A percentile compares a stretch with the other conserved stretches of the same genome.
Evolutionary conservation across 2,888 invertebrate genomes (phyloP).

Genomic region (Lissocephala sabroskyi): DNA sequence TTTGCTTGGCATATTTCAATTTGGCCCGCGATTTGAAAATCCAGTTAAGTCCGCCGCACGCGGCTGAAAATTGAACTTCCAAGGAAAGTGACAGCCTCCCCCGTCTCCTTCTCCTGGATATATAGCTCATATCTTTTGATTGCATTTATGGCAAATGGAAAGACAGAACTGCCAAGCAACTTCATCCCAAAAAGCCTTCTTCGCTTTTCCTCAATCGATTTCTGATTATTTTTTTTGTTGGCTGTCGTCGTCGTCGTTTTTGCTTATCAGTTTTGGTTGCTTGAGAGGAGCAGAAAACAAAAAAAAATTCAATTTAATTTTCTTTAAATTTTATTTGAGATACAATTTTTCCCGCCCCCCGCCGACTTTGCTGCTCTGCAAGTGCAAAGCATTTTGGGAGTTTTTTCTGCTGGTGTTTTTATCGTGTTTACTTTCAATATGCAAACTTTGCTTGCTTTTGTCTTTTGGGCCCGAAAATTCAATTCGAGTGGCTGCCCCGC

Average conservation of each 20-base stretch:
- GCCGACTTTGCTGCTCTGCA: slow-evolving; percentile 7
- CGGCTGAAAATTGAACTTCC: slow-evolving; percentile 42
- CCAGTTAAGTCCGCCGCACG: slow-evolving; percentile 6
- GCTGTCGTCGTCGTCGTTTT: slow-evolving; percentile 2
- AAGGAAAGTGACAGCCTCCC: too few species aligned
- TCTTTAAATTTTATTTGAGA: slow-evolving; percentile 66
- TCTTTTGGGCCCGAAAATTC: slow-evolving; percentile 18
- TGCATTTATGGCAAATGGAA: slow-evolving; percentile 57
- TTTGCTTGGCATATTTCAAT: slow-evolving; percentile 6
- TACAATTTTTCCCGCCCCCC: slow-evolving; percentile 44
- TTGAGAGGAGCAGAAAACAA: too few species aligned
- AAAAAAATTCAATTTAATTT: slow-evolving; percentile 63
- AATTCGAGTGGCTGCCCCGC: slow-evolving; percentile 36
- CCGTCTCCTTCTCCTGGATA: too few species aligned
- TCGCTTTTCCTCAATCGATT: slow-evolving; percentile 56
- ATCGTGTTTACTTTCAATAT: slow-evolving; percentile 64
- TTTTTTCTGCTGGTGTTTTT: slow-evolving; percentile 29
- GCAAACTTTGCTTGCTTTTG: slow-evolving; percentile 33
- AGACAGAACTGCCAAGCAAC: slow-evolving; percentile 15
- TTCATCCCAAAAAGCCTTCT: slow-evolving; percentile 39
- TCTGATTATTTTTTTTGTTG: slow-evolving; percentile 53
- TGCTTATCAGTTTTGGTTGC: slow-evolving; percentile 1
- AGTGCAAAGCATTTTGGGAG: slow-evolving; percentile 40
- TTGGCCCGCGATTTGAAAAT: not conserved
- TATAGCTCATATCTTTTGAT: slow-evolving; percentile 43